phyloP scores from a whole-genome alignment of 1,140 invertebrate species.

The Stratiolaelaps scimitus region DNA sequence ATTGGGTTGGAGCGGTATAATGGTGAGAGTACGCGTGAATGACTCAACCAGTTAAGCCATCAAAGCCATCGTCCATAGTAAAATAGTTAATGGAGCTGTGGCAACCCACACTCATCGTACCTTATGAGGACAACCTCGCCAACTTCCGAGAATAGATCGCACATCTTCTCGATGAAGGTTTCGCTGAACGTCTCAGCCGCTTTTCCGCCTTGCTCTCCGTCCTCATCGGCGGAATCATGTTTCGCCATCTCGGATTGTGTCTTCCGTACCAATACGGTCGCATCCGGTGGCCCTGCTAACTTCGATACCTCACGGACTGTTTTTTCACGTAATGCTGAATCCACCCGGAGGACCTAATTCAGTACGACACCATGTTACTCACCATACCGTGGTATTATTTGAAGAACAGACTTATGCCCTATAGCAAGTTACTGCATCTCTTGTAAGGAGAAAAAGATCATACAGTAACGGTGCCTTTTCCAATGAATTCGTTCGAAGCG shows the following conservation, averaged over 20 bases:
- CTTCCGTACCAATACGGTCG: conserved; percentile 70
- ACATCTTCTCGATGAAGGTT: conserved; percentile 54
- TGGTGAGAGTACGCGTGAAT: too few species aligned
- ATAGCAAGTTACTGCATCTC: too few species aligned
- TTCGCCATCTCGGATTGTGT: conserved; percentile 30
- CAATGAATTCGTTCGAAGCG: too few species aligned
- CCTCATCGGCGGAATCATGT: conserved; percentile 28
- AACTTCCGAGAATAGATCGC: conserved; percentile 56
- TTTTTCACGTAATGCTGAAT: conserved; percentile 54
- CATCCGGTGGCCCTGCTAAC: conserved; percentile 82
- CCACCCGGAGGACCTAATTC: conserved; percentile 51
- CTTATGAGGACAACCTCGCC: conserved; percentile 69
- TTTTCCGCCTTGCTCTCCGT: conserved; percentile 35
- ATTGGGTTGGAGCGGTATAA: too few species aligned
- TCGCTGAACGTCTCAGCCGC: conserved; percentile 49
- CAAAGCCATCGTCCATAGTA: too few species aligned
- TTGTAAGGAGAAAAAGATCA: too few species aligned
- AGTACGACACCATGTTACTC: too few species aligned
- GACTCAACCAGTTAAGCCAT: too few species aligned
- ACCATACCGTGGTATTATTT: too few species aligned
- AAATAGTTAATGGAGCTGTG: too few species aligned
- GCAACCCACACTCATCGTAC: conserved; percentile 33
- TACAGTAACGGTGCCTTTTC: too few species aligned
- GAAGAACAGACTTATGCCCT: too few species aligned
- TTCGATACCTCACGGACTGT: conserved; percentile 72